These are phyloP conservation scores for Pogonocichla stellata DNA, from an alignment of 2,113 vertebrate genomes.

Conservation along the genomic window DNA sequence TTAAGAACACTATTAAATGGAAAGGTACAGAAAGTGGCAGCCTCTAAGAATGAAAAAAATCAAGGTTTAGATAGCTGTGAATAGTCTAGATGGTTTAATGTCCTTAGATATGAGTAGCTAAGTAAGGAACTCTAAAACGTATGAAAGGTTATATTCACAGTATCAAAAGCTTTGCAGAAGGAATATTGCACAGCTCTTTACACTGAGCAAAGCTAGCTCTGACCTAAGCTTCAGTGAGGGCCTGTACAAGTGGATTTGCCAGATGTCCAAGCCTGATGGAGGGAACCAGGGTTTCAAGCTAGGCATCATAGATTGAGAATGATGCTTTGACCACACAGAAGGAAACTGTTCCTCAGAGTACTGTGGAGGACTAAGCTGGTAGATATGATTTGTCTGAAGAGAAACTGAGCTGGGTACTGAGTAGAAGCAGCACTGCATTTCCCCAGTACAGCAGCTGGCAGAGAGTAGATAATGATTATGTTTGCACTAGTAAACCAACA, in stretches of 20 bases:
- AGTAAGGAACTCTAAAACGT: background rate
- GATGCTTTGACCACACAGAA: background rate
- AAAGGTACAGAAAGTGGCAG: background rate
- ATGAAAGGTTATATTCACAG: background rate
- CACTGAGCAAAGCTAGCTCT: background rate
- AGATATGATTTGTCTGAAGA: background rate
- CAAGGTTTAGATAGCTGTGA: background rate
- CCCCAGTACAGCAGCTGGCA: background rate
- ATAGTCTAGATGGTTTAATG: background rate
- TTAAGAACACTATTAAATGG: background rate
- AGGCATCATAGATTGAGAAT: background rate
- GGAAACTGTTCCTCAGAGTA: background rate
- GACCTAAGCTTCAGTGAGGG: background rate
- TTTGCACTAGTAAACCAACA: background rate
- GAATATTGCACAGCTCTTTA: background rate
- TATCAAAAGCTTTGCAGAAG: background rate
- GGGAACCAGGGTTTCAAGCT: background rate
- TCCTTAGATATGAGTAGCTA: background rate
- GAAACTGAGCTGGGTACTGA: background rate
- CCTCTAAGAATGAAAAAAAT: background rate
- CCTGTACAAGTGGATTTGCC: background rate
- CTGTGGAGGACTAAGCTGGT: background rate
- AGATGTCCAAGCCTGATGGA: background rate
- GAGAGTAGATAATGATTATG: background rate
- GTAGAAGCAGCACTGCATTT: background rate